Evolutionary conservation across 2,888 invertebrate genomes (phyloP).

Genomic region (Ctena decussata): DNA sequence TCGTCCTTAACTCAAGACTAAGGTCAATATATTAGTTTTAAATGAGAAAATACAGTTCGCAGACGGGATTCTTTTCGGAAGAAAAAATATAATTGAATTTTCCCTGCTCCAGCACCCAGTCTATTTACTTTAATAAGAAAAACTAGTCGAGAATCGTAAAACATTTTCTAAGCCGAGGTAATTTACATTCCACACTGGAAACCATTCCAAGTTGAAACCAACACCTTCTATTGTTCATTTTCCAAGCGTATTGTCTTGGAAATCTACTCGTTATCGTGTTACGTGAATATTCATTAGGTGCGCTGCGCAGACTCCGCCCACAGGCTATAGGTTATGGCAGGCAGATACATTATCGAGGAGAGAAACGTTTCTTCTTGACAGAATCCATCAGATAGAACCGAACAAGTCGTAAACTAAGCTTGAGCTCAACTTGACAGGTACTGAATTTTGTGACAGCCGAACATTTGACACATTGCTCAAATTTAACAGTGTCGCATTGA

Average conservation of each 20-base stretch:
- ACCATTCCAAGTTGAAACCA: constrained; percentile 6
- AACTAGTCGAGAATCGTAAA: constrained; percentile 58
- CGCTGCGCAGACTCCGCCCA: constrained; percentile 50
- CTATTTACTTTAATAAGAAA: constrained; percentile 70
- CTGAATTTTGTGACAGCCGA: constrained; percentile 58
- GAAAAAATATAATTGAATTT: constrained; percentile 69
- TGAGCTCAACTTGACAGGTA: constrained; percentile 65
- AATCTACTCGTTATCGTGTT: not conserved
- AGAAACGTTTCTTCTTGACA: constrained; percentile 65
- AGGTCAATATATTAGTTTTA: constrained; percentile 44
- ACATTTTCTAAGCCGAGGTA: constrained; percentile 41
- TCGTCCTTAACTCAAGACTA: constrained; percentile 1
- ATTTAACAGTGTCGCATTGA: constrained; percentile 65
- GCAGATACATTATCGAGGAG: constrained; percentile 67
- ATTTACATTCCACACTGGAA: constrained; percentile 11
- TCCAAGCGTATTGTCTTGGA: constrained; percentile 9
- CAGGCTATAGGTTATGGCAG: constrained; percentile 62
- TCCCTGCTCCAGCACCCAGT: constrained; percentile 61
- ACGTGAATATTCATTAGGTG: constrained; percentile 58
- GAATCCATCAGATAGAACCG: constrained; percentile 67
- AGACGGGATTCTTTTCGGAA: constrained; percentile 62
- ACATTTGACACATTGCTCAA: constrained; percentile 70
- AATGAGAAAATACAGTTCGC: constrained; percentile 66
- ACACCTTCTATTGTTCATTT: constrained; percentile 16
- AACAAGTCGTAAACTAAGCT: constrained; percentile 66